Base-by-base conservation (phyloP, 2,888 invertebrate genomes). In the Capitulum mitella region DNA sequence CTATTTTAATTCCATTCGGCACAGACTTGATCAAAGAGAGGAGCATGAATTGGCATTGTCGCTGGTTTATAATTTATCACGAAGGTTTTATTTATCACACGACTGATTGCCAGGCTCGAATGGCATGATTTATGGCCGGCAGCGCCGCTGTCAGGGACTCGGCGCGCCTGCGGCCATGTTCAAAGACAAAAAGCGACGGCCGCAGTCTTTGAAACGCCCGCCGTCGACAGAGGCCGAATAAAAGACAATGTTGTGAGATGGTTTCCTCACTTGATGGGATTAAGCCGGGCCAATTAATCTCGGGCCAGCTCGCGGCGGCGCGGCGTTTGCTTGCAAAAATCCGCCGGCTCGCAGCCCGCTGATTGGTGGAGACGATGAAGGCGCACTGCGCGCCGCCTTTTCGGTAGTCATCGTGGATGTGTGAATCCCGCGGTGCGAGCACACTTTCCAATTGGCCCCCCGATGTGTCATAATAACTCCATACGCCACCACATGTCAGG, bases 221-320 rank as follows among this genome's bases (percentile, higher is more conserved):
- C 26, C 70, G 37, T 40, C 26, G 70, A 40, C 70, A 70, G 70
- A 26, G 37, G 70, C 70, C 70, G 40, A 10, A 37, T 70, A 37
- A 70, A 64, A 70, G 70, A 70, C 70, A 70, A 70, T 70, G 70
- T 70, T 70, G 40, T 70, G 70, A 70, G 70, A 70, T 70, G 70
- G 70, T 70, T 40, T 70, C 70, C 70, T 70, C 70, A 40, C 70
- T 40, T 40, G 70, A 70, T 70, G 70, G 70, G 70, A 70, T 70
- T 70, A 70, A 40, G 22, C 40, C 37, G 40, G 14, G 40, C 37
- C 70, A 37, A 70, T 70, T 70, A 40, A 70, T 70, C 70, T 70
- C 19, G 51, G 16, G 51, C 51, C 19, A 3, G 51, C 19, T 14
- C 22, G 51, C 51, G 51, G 51, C 22, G 16, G 19, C 29, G 58